These are phyloP conservation scores for Rhagium mordax DNA, from an alignment of 2,888 invertebrate genomes.

Conservation along the genomic window DNA sequence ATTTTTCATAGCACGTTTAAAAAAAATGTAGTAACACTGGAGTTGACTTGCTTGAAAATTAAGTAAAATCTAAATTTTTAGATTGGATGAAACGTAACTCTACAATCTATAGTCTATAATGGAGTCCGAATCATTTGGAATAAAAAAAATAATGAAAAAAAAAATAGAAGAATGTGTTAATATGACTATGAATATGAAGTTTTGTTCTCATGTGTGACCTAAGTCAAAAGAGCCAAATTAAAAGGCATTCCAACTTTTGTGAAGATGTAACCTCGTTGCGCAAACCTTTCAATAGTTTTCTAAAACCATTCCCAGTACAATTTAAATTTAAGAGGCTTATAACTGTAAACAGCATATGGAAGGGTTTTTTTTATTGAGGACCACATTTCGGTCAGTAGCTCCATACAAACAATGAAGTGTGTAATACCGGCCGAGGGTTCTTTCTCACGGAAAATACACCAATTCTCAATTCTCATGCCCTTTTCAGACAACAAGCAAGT, in stretches of 20 bases:
- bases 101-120: no score
- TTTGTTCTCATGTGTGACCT: no score
- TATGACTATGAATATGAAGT: no score
- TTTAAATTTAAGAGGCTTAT: conserved; percentile 7
- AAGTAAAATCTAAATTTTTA: no score
- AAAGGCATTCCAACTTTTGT: not conserved
- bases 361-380: conserved; percentile 16
- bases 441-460: conserved; percentile 20
- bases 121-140: no score
- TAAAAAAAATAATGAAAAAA: no score
- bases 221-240: no score
- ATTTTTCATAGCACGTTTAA: no score
- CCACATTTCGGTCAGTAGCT: conserved; percentile 16
- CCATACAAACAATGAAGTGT: conserved; percentile 17
- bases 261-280: not conserved
- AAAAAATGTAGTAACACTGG: no score
- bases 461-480: conserved; percentile 1
- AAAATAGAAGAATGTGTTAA: no score
- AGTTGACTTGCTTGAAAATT: no score
- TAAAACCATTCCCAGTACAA: not conserved
- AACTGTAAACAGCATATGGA: conserved; percentile 20
- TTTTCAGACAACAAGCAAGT: conserved; percentile 5
- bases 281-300: not conserved
- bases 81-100: no score
- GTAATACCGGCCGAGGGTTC: conserved; percentile 24